Base-by-base conservation (phyloP, 2,888 invertebrate species). In the Aethes cnicana region DNA sequence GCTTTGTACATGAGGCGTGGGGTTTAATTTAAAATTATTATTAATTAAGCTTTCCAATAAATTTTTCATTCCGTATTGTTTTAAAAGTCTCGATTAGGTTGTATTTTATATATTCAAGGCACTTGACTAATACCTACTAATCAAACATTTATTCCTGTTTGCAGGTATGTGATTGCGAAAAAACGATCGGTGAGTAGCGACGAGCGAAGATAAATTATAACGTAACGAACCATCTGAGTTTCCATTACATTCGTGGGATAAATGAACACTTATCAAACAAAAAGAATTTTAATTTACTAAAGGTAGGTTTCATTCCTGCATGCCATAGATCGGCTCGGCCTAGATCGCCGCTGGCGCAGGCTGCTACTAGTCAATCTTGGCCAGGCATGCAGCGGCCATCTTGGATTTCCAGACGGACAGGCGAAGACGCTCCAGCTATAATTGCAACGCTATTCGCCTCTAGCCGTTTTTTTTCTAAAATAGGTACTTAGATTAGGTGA, bases 311-410 rank as follows among this genome's bases (percentile, higher is more conserved):
- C 75, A 79, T 82, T 84, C 77, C 74, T 73, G 63, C 76, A 72
- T 77, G 76, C 77, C 77, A 83, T 80, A 77, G 78, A 81, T 81
- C 72, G 72, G 66, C 71, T 74, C 69, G 72, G 65, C 74, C 80
- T 77, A 78, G 77, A 82, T 79, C 73, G 86, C 87, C 87, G 72
- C 73, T 78, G 86, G 86, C 86, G 69, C 72, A 77, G 73, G 74
- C 78, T 78, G 85, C 85, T 85, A 85, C 84, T 81, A 88, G 87
- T 87, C 87, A 86, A 85, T 85, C 84, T 84, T 79, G 77, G 74
- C 69, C 67, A 78, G 84, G 85, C 83, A 88, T 83, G 85, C 77
- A 76, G 79, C 80, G 72, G 84, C 83, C 85, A 87, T 85, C 70
- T 85, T 83, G 63, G 63, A 66, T 66, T 66, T 76, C 81, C 79